Base-by-base conservation (phyloP, 2,888 invertebrate species). In the Idaea dimidiata region DNA sequence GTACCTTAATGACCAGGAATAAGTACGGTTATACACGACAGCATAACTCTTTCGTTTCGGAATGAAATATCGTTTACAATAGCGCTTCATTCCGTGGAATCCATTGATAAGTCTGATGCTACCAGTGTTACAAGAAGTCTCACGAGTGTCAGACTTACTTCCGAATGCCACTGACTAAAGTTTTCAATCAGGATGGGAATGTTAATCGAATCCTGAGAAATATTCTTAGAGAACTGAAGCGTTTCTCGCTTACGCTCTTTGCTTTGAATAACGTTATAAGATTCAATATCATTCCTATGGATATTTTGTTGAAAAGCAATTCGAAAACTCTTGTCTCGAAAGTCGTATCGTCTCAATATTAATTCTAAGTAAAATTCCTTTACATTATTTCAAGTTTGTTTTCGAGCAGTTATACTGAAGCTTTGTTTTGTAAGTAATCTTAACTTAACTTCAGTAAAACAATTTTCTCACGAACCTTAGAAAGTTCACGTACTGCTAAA, bases 101-200 rank as follows among this genome's bases (percentile, higher is more conserved):
- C 91, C 92, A 92, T 92, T 92, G 91, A 92, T 91, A 91, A 91
- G 86, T 88, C 81, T 71, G 83, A 85, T 81, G 91, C 91, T 91
- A 91, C 91, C 88, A 90, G 91, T 91, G 88, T 92, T 91, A 91
- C 89, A 85, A 79, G 84, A 80, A 75, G 82, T 89, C 90, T 88
- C 89, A 89, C 88, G 87, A 88, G 79, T 81, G 78, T 70, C 69
- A 67, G 63, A 69, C 59, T 68, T 64, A 69, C 72, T 76, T 77
- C 70, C 75, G 72, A 72, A 66, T 68, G 61, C 64, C 67, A 60
- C 60, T 64, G 66, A 57, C 63, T 70, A 65, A 65, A 61, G 59
- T 63, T 64, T 66, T 67, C 63, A 60, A 69, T 67, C 66, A 65
- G 59, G 33, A 59, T 14, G 59, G 68, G 72, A 72, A 72, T 72